Conservation (phyloP, 2,113 vertebrate genomes). For the Leucoraja erinaceus region DNA sequence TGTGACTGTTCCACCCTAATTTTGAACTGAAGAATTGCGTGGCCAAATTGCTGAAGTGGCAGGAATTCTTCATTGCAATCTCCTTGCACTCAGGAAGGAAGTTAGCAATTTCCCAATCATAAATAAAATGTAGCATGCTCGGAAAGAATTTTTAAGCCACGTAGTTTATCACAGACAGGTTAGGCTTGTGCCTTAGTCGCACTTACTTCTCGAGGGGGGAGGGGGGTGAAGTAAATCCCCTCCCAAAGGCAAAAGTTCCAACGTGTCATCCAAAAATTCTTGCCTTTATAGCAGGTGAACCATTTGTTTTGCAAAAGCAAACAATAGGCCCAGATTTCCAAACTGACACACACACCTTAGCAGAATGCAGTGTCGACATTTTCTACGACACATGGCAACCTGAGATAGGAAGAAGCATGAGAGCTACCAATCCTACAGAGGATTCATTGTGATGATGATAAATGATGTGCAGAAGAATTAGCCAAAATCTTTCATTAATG, state of each 20-base stretch:
- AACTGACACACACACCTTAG: neutral
- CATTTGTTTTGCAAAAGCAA: neutral
- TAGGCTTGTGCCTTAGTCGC: neutral
- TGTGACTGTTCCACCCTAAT: too few species aligned
- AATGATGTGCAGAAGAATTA: slow-evolving; percentile 6
- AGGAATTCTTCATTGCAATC: too few species aligned
- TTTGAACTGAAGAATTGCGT: too few species aligned
- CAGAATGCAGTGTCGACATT: neutral
- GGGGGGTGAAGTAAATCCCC: neutral
- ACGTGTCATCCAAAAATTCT: neutral
- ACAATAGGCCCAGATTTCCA: slow-evolving; percentile 1
- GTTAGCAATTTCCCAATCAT: too few species aligned
- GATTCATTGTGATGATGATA: slow-evolving; percentile 20
- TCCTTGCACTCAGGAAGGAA: too few species aligned
- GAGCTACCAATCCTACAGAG: slow-evolving; percentile 12
- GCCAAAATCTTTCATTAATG: slow-evolving; percentile 19
- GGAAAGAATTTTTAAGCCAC: too few species aligned
- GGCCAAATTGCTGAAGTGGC: too few species aligned
- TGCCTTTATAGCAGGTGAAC: neutral
- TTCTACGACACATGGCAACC: neutral
- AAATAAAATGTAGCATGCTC: too few species aligned
- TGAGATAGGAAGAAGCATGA: neutral
- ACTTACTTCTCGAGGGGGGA: neutral
- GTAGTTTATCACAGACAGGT: neutral
- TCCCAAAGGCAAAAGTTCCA: slow-evolving; percentile 18